A percentile compares a stretch with the other conserved stretches of the same genome.
Evolutionary conservation across 2,888 invertebrate genomes (phyloP).

Genomic region (Diarsia rubi): DNA sequence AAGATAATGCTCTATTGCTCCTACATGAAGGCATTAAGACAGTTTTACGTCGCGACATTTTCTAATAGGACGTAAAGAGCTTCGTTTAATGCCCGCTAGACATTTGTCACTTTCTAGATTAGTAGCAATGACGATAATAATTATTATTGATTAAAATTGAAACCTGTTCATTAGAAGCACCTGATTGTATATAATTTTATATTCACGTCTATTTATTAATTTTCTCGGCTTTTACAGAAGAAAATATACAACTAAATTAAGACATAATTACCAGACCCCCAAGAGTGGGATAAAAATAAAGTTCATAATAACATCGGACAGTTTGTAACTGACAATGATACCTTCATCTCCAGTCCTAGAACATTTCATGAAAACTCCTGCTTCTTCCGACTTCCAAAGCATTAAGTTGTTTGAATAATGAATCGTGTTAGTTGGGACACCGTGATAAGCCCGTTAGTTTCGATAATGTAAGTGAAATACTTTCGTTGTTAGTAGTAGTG

Average conservation of each 20-base stretch:
- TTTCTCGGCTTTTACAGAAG: slow-evolving; percentile 56
- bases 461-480: slow-evolving; percentile 53
- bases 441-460: slow-evolving; percentile 57
- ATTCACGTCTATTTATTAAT: slow-evolving; percentile 58
- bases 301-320: slow-evolving; percentile 37
- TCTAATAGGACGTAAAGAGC: slow-evolving; percentile 74
- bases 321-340: slow-evolving; percentile 47
- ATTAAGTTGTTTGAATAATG: slow-evolving; percentile 42
- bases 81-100: slow-evolving; percentile 75
- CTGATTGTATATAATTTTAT: slow-evolving; percentile 70
- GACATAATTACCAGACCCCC: slow-evolving; percentile 40
- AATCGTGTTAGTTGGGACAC: slow-evolving; percentile 59
- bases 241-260: slow-evolving; percentile 61
- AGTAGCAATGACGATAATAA: slow-evolving; percentile 70
- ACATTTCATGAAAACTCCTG: slow-evolving; percentile 31
- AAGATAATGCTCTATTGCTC: slow-evolving; percentile 79
- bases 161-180: slow-evolving; percentile 75
- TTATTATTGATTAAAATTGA: slow-evolving; percentile 71
- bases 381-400: slow-evolving; percentile 42
- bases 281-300: slow-evolving; percentile 31
- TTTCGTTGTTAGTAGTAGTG: slow-evolving; percentile 56
- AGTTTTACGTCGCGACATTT: slow-evolving; percentile 72
- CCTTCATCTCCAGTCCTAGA: slow-evolving; percentile 29
- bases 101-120: slow-evolving; percentile 73
- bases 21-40: slow-evolving; percentile 80